Evolutionary conservation across 2,797 vertebrate species (phyloP).

Genomic region (Neostethus bicornis): DNA sequence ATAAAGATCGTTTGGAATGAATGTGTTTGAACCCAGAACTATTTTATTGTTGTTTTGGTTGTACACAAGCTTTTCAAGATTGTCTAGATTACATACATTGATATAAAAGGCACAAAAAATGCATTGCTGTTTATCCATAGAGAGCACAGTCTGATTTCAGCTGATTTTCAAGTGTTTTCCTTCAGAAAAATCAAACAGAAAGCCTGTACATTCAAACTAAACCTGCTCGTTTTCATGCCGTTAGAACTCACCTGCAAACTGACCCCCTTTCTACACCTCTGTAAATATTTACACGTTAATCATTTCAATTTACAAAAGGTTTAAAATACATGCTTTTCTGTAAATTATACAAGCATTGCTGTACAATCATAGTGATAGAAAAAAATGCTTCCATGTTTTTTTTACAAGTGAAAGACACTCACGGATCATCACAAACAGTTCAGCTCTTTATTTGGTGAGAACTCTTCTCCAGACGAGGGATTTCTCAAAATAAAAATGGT

Average conservation of each 20-base stretch:
- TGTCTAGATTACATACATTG: conserved; percentile 96
- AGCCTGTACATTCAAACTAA: conserved; percentile 82
- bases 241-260: conserved; percentile 74
- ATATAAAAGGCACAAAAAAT: conserved; percentile 98
- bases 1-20: conserved; percentile 19
- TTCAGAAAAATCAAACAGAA: conserved; percentile 86
- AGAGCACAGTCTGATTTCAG: conserved; percentile 83
- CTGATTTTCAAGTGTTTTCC: conserved; percentile 93
- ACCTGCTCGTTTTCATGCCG: conserved; percentile 86
- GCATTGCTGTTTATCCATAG: conserved; percentile 85
- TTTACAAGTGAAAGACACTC: conserved; percentile 71
- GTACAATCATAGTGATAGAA: conserved; percentile 91
- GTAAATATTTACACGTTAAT: conserved; percentile 70
- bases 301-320: conserved; percentile 73
- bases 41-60: conserved; percentile 95
- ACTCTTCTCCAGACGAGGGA: neutral
- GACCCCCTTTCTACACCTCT: conserved; percentile 66
- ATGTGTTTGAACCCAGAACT: conserved; percentile 78
- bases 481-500: neutral
- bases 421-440: conserved; percentile 57
- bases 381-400: conserved; percentile 60
- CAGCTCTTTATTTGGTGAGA: conserved; percentile 18
- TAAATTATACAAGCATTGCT: conserved; percentile 90
- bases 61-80: conserved; percentile 93
- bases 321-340: conserved; percentile 82